Evolutionary conservation across 2,888 invertebrate genomes (phyloP), one percentile per base, ranked within the genome.

Genomic region (Nowickia ferox): DNA sequence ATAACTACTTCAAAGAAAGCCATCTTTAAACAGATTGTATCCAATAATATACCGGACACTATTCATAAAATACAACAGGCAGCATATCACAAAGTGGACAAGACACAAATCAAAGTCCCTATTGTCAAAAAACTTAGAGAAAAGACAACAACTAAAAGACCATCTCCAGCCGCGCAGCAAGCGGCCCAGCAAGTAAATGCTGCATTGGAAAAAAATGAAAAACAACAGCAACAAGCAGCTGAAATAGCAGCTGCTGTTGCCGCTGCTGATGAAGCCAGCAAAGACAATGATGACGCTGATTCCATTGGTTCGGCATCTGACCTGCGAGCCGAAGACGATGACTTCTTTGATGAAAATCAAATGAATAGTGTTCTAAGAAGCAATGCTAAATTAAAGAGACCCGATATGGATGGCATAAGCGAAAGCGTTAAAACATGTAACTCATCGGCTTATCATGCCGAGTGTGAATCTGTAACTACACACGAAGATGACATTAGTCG

Each of bases 261-360:
- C 0, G 88, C 87, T 8, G 87, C 86, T 22, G 86, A 79, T 57
- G 86, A 63, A 38, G 84, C 88, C 19, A 88, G 87, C 4, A 92
- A 92, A 9, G 93, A 92, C 6, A 93, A 94, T 77, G 94, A 94
- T 63, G 95, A 95, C 46, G 95, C 95, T 63, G 95, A 96, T 89
- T 96, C 96, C 0, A 96, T 96, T 82, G 96, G 96, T 8, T 96
- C 96, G 0, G 96, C 96, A 0, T 95, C 95, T 88, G 96, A 96
- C 92, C 92, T 96, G 74, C 94, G 95, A 66, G 94, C 94, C 9
- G 94, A 94, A 78, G 94, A 93, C 79, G 93, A 93, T 80, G 93
- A 93, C 74, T 92, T 93, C 13, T 93, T 93, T 86, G 93, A 93
- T 84, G 93, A 94, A 88, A 90, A 92, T 85, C 91, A 91, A 4